Evolutionary conservation across 1,140 invertebrate species (phyloP).

Genomic region (Drosophila navojoa): DNA sequence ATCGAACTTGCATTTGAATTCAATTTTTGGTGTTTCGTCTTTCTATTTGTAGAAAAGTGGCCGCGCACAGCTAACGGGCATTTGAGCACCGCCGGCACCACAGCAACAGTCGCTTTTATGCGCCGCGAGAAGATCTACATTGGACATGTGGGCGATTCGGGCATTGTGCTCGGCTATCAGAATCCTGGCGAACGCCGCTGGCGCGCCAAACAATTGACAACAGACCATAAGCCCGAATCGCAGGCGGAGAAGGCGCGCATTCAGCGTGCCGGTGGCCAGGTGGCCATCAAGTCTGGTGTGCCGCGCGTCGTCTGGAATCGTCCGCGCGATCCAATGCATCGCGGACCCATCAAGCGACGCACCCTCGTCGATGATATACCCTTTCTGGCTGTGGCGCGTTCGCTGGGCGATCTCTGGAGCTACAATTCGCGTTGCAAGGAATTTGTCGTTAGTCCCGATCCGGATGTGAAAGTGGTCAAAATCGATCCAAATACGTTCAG

Average conservation of each 20-base stretch:
- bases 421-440: constrained; percentile 95
- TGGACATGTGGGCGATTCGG: constrained; percentile 98
- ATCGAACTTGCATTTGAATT: not conserved
- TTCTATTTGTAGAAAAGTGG: constrained; percentile 91
- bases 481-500: constrained; percentile 91
- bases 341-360: constrained; percentile 92
- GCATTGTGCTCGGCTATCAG: constrained; percentile 94
- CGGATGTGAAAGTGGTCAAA: constrained; percentile 94
- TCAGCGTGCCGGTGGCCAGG: constrained; percentile 93
- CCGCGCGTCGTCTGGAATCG: constrained; percentile 98
- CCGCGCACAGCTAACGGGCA: constrained; percentile 95
- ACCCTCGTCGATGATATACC: constrained; percentile 97
- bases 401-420: constrained; percentile 98
- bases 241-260: constrained; percentile 94
- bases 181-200: constrained; percentile 88
- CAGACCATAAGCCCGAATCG: constrained; percentile 98
- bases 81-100: constrained; percentile 98
- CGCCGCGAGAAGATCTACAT: constrained; percentile 97
- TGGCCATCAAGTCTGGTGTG: constrained; percentile 95
- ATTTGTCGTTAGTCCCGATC: constrained; percentile 98
- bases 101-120: constrained; percentile 97
- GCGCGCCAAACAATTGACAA: constrained; percentile 91
- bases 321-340: constrained; percentile 87
- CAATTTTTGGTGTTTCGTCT: not conserved
- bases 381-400: constrained; percentile 97